Evolutionary conservation across 2,797 vertebrate species (phyloP), one percentile per base, ranked within the genome.

Genomic region (Premnoplex brunnescens): DNA sequence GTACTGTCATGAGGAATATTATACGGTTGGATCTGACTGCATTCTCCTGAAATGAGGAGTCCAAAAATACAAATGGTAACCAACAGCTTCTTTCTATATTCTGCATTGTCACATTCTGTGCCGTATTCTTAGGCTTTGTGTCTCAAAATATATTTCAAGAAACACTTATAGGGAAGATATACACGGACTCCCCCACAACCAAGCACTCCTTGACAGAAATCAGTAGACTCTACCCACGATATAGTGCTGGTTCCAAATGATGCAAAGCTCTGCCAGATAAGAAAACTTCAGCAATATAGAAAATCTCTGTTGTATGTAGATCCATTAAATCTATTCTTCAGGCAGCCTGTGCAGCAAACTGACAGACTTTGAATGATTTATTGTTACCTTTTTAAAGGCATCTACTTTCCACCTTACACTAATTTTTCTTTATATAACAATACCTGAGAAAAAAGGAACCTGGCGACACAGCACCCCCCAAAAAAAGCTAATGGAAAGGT

Each of bases 301-400:
- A 93, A 89, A 93, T 80, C 86, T 81, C 72, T 52, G 71, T 41
- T 87, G 55, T 84, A 71, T 60, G 90, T 52, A 89, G 80, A 87
- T 54, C 86, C 83, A 79, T 87, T 93, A 87, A 89, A 87, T 91
- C 77, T 81, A 30, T 66, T 84, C 66, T 64, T 59, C 54, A 39
- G 80, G 73, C 83, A 93, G 74, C 64, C 78, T 62, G 58, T 73
- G 85, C 69, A 84, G 39, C 90, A 96, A 95, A 82, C 88, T 90
- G 91, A 91, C 68, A 79, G 89, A 75, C 73, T 86, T 81, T 62
- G 69, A 93, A 79, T 90, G 93, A 95, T 94, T 96, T 94, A 87
- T 89, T 59, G 84, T 67, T 85, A 23, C n/a, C 51, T 94, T 84
- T 93, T 86, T 69, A 76, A 88, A 92, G 73, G 58, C 80, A 84